phyloP scores from a whole-genome alignment of 2,888 invertebrate species.

The Eristalinus aeneus region DNA sequence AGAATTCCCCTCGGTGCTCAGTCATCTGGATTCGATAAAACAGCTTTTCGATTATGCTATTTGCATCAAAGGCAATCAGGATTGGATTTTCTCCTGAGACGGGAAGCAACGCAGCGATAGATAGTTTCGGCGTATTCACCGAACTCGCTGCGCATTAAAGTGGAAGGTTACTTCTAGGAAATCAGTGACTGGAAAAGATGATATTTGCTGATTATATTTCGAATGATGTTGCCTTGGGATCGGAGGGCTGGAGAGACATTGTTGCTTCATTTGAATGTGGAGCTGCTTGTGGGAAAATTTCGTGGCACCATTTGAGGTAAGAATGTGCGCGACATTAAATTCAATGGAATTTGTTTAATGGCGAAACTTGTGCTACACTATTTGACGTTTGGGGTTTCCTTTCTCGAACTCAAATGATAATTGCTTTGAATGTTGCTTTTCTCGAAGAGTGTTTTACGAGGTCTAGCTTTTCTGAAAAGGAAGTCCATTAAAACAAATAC shows the following conservation, averaged over 20 bases:
- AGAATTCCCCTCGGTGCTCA: conserved; percentile 20
- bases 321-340: neutral
- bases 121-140: neutral
- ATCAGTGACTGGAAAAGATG: neutral
- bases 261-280: neutral
- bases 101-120: neutral
- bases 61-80: conserved; percentile 25
- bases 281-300: neutral
- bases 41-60: conserved; percentile 24
- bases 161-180: neutral
- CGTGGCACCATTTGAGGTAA: neutral
- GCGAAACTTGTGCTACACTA: no score
- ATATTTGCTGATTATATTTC: neutral
- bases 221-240: neutral
- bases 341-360: no score
- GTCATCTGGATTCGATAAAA: conserved; percentile 26
- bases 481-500: no score
- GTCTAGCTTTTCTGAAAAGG: no score
- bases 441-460: no score
- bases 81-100: conserved; percentile 12
- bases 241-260: no score
- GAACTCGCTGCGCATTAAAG: neutral
- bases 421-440: no score
- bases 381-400: no score
- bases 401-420: no score